These are phyloP conservation scores for Spea hammondii DNA, from an alignment of 2,797 vertebrate species.

Conservation along the genomic window DNA sequence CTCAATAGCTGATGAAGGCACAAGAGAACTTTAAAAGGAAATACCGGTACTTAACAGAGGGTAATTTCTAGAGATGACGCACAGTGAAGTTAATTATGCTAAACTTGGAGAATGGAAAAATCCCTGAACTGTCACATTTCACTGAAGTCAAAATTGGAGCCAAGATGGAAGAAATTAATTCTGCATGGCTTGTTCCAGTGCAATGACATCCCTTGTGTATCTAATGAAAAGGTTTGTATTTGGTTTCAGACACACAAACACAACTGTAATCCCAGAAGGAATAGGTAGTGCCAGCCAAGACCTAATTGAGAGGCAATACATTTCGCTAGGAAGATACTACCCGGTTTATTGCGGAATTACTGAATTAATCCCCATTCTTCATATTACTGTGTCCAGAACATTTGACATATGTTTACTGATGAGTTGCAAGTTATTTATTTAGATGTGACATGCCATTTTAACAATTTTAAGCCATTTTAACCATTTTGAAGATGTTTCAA, in stretches of 20 bases:
- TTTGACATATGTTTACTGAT: too few species aligned
- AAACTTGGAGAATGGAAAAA: not conserved
- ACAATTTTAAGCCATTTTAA: too few species aligned
- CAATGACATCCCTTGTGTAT: slow-evolving; percentile 19
- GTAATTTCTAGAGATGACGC: not conserved
- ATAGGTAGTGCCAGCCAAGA: not conserved
- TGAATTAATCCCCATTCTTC: too few species aligned
- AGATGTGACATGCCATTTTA: too few species aligned
- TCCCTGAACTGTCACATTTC: not conserved
- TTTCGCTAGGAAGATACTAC: slow-evolving; percentile 15
- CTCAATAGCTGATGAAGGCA: too few species aligned
- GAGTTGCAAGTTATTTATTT: too few species aligned
- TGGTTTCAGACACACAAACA: slow-evolving; percentile 32
- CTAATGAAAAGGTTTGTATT: slow-evolving; percentile 22
- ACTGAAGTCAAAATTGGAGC: not conserved
- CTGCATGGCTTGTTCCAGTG: slow-evolving; percentile 22
- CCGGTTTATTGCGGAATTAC: too few species aligned
- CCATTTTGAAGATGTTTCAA: too few species aligned
- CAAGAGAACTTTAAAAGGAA: too few species aligned
- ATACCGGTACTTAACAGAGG: too few species aligned
- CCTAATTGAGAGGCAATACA: slow-evolving; percentile 1
- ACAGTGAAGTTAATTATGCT: not conserved
- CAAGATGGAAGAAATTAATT: not conserved
- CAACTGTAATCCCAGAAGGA: not conserved
- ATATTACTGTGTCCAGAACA: too few species aligned